Conservation (phyloP, 1,140 invertebrate species). For the Papilio aristodemus region DNA sequence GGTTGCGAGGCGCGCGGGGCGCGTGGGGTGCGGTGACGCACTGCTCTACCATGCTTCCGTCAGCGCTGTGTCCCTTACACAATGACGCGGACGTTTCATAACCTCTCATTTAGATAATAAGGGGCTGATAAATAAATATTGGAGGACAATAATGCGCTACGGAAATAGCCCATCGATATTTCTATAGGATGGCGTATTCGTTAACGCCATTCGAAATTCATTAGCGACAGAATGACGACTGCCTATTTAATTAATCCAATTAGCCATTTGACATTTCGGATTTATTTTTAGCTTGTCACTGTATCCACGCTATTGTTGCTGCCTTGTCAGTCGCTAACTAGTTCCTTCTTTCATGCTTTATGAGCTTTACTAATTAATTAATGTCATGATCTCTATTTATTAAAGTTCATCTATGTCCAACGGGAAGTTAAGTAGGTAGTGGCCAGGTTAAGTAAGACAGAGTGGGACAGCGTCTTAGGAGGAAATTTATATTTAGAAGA, state of each 20-base stretch:
- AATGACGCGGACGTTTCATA: constrained; percentile 58
- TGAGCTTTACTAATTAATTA: background rate
- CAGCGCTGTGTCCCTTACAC: constrained; percentile 44
- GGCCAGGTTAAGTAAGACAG: no score
- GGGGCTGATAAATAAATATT: constrained; percentile 57
- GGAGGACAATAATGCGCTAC: constrained; percentile 28
- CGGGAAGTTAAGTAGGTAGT: no score
- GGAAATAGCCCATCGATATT: constrained; percentile 50
- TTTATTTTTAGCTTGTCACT: constrained; percentile 13
- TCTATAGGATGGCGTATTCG: constrained; percentile 40
- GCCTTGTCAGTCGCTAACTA: background rate
- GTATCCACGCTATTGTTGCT: background rate
- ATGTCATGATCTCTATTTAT: background rate
- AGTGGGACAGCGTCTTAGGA: no score
- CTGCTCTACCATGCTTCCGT: constrained; percentile 38
- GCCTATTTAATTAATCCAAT: constrained; percentile 34
- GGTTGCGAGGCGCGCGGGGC: background rate
- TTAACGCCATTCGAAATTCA: constrained; percentile 43
- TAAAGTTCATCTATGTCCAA: no score
- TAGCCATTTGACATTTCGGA: constrained; percentile 18
- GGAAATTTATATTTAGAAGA: no score
- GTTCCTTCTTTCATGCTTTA: background rate
- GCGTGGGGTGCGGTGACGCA: constrained; percentile 42
- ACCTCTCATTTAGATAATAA: constrained; percentile 65
- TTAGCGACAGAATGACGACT: constrained; percentile 35